These are phyloP conservation scores for Ptychochromis oligacanthus DNA, from an alignment of 2,113 vertebrate species.

Conservation along the genomic window DNA sequence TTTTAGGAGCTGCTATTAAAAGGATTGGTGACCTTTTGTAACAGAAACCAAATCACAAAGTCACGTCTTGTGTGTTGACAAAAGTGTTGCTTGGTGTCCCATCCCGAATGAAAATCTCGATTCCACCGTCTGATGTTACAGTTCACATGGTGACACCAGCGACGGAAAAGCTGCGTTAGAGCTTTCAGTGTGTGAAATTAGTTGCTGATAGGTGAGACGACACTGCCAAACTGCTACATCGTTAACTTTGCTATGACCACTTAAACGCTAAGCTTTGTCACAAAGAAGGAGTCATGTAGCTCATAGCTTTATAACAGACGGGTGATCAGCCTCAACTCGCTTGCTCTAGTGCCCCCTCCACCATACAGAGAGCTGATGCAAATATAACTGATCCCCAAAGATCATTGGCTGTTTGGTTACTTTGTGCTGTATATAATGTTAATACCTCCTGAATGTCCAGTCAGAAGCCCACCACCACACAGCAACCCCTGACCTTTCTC, in stretches of 20 bases:
- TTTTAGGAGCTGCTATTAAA: conserved; percentile 46
- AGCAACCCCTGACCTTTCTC: background rate
- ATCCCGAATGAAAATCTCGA: conserved; percentile 3
- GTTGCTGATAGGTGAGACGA: conserved; percentile 46
- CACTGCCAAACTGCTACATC: conserved; percentile 68
- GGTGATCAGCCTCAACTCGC: conserved; percentile 22
- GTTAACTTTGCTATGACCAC: conserved; percentile 46
- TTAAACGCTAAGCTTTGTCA: conserved; percentile 23
- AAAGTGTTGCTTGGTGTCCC: conserved; percentile 25
- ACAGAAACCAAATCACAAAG: conserved; percentile 29
- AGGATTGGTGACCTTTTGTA: conserved; percentile 15
- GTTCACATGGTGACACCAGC: conserved; percentile 25
- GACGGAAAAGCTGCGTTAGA: conserved; percentile 15
- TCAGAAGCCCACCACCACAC: conserved; percentile 33
- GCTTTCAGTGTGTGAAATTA: conserved; percentile 37
- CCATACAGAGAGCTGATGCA: conserved; percentile 3
- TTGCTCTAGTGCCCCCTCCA: conserved; percentile 10
- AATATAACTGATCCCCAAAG: conserved; percentile 11
- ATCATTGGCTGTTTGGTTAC: conserved; percentile 12
- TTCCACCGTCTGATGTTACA: conserved; percentile 4
- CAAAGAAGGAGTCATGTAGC: conserved; percentile 16
- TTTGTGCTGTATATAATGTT: conserved; percentile 47
- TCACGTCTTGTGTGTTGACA: conserved; percentile 20
- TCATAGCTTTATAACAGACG: conserved; percentile 11
- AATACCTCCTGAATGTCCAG: conserved; percentile 36